These are phyloP conservation scores for Himalopsyche japonica DNA, from an alignment of 2,888 invertebrate genomes.

Conservation along the genomic window DNA sequence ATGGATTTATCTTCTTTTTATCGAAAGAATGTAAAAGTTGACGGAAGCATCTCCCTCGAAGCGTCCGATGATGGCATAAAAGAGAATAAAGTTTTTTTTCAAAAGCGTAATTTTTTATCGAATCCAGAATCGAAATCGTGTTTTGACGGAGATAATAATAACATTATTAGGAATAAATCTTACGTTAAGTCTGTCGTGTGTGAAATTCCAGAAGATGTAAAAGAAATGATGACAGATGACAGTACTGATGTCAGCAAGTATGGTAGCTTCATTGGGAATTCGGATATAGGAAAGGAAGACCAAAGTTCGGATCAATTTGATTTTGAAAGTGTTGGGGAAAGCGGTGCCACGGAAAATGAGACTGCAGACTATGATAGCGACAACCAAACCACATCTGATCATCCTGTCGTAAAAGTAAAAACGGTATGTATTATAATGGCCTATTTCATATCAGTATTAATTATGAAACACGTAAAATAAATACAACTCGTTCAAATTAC, in stretches of 20 bases:
- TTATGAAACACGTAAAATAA: neutral
- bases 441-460: neutral
- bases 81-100: conserved; percentile 4
- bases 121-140: neutral
- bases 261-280: conserved; percentile 19
- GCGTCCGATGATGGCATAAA: conserved; percentile 18
- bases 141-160: neutral
- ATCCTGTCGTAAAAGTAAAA: conserved; percentile 36
- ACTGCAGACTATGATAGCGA: conserved; percentile 30
- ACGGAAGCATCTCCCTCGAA: conserved; percentile 29
- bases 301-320: conserved; percentile 37
- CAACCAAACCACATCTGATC: conserved; percentile 6
- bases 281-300: conserved; percentile 26
- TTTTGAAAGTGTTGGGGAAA: conserved; percentile 27
- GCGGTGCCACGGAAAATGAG: conserved; percentile 22
- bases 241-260: conserved; percentile 32
- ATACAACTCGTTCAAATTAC: neutral
- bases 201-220: conserved; percentile 23
- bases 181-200: conserved; percentile 16
- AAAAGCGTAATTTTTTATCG: neutral
- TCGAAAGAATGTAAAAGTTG: conserved; percentile 40
- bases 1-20: conserved; percentile 35
- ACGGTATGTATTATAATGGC: conserved; percentile 18
- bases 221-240: conserved; percentile 40
- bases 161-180: neutral